Evolutionary conservation across 2,888 invertebrate species (phyloP), one percentile per base, ranked within the genome.

Genomic region (Molanna angustata): DNA sequence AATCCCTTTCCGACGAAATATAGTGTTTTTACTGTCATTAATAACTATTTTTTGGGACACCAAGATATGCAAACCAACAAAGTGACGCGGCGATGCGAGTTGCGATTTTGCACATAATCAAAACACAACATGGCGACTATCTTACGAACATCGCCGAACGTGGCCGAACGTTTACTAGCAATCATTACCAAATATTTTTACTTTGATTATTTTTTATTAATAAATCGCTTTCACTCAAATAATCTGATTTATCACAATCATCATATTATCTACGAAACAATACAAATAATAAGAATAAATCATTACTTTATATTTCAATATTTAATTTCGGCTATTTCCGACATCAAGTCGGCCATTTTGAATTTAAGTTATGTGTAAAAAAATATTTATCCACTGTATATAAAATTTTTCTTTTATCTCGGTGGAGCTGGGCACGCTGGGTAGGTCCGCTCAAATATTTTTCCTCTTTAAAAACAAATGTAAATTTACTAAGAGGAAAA

Each of bases 51-150:
- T 35, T 16, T 14, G 16, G 21, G 31, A 33, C 33, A 14, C 37
- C 27, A 7, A 4, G 20, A 9, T n/a, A 46, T 3, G 22, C 37
- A 16, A 46, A 37, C 46, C 35, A 46, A 46, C 46, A 46, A 46
- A 46, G 37, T 46, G 46, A 46, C 46, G 46, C 46, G 46, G 37
- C 46, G 37, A 46, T 37, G 37, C 46, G 33, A 46, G 46, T 33
- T 32, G 33, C 33, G 21, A 46, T 17, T 46, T 37, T 35, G 37
- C 46, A 46, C 46, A 46, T 37, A 21, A 22, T 46, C 17, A 19
- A 37, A 21, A 46, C 37, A 35, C 32, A 46, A 46, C 20, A 46
- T 46, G 46, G 46, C 46, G 11, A 22, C 46, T n/a, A n/a, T n/a
- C n/a, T n/a, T n/a, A n/a, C n/a, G n/a, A n/a, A n/a, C 27, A 27